These are phyloP conservation scores for Ctena decussata DNA, from an alignment of 2,888 invertebrate species.

Conservation along the genomic window DNA sequence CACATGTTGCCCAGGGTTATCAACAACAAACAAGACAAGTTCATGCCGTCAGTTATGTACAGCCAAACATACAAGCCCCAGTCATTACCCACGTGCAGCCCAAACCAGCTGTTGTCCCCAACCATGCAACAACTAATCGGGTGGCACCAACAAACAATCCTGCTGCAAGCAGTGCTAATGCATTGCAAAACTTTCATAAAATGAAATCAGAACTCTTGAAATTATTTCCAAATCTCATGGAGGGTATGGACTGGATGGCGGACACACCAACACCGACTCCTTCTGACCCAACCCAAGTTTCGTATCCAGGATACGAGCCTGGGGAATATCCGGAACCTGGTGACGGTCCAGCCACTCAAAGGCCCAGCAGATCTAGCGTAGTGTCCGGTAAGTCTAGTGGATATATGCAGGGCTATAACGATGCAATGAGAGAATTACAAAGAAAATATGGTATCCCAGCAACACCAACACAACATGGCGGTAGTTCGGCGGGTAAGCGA, in stretches of 20 bases:
- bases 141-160: background rate
- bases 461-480: background rate
- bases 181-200: too few species aligned
- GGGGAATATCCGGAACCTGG: constrained; percentile 62
- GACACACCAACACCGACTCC: background rate
- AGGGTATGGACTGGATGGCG: background rate
- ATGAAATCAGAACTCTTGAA: background rate
- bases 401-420: constrained; percentile 58
- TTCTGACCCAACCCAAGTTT: background rate
- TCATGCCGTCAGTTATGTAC: background rate
- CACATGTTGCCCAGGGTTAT: background rate
- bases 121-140: too few species aligned
- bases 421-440: constrained; percentile 48
- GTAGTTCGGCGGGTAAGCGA: background rate
- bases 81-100: background rate
- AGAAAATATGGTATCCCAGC: constrained; percentile 22
- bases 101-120: background rate
- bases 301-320: constrained; percentile 51
- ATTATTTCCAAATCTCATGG: background rate
- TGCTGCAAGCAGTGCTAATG: background rate
- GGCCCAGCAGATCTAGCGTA: background rate
- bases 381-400: background rate
- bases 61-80: background rate
- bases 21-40: background rate
- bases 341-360: constrained; percentile 14